Evolutionary conservation across 2,888 invertebrate species (phyloP), one percentile per base, ranked within the genome.

Genomic region (Clusia tigrina): DNA sequence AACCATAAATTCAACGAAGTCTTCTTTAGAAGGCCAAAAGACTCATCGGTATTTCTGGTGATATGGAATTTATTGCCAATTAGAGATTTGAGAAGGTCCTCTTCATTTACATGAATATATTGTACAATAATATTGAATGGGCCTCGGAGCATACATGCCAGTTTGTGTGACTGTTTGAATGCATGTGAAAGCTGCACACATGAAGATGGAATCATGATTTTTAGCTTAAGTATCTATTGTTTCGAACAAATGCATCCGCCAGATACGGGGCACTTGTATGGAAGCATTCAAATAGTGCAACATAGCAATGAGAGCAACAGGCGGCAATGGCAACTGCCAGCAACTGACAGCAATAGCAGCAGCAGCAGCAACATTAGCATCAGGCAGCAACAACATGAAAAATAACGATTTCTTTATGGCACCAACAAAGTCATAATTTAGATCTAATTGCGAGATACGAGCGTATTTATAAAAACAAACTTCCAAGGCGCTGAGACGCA

Each of bases 371-470:
- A 62, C 25, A 48, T 17, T 24, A 38, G 51, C 17, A 53, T 54
- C 59, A 58, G 26, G 53, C 63, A 53, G n/a, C n/a, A 54, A 38
- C 24, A 60, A 32, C 48, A 60, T 22, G 20, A 54, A 48, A 58
- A 53, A 68, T 70, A 74, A 68, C 69, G 73, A 75, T 76, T 74
- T 76, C 76, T 78, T 79, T 78, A 77, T 76, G 70, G 74, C 69
- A 64, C 69, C 71, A 77, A 74, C 71, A 69, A 71, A 73, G 71
- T 79, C 74, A 79, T 79, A 79, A 76, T 73, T 79, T 79, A 74
- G 78, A 79, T 79, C 78, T 78, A 79, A 79, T 79, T 79, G 78
- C 70, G 67, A 76, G 78, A 79, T 79, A n/a, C n/a, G n/a, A n/a
- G n/a, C n/a, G n/a, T n/a, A 77, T 69, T 70, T 69, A 67, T 55